A percentile compares a stretch with the other conserved stretches of the same genome.
Evolutionary conservation across 2,113 vertebrate species (phyloP).

Genomic region (Pachyramphus minor): DNA sequence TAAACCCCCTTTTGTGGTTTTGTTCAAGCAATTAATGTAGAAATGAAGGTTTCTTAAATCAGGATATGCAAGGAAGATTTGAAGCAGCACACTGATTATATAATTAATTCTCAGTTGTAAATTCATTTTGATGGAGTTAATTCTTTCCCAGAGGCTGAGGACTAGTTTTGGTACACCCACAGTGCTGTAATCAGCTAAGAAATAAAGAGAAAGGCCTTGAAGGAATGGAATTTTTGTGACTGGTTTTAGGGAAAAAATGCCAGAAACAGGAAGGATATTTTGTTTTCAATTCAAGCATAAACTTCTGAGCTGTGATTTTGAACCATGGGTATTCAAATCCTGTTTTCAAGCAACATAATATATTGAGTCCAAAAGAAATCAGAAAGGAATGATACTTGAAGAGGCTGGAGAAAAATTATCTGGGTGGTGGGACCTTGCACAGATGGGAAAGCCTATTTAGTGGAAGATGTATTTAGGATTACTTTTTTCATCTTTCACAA

Average conservation of each 20-base stretch:
- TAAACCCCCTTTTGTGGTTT: slow-evolving; percentile 28
- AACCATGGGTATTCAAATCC: neutral
- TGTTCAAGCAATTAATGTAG: slow-evolving; percentile 52
- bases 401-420: neutral
- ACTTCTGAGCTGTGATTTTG: neutral
- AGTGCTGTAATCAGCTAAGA: slow-evolving; percentile 28
- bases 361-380: neutral
- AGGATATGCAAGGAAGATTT: slow-evolving; percentile 47
- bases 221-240: neutral
- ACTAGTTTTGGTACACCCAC: slow-evolving; percentile 48
- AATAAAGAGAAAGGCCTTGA: neutral
- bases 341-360: neutral
- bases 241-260: neutral
- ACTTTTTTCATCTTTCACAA: neutral
- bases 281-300: neutral
- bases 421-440: neutral
- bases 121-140: slow-evolving; percentile 67
- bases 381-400: neutral
- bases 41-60: slow-evolving; percentile 35
- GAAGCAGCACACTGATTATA: slow-evolving; percentile 55
- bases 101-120: slow-evolving; percentile 71
- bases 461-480: neutral
- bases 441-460: neutral
- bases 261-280: neutral
- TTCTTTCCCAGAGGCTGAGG: slow-evolving; percentile 62